Percentiles rank a stretch among this genome's conserved stretches.
phyloP scores from a whole-genome alignment of 2,113 vertebrate genomes.

The Australoheros scitulus region DNA sequence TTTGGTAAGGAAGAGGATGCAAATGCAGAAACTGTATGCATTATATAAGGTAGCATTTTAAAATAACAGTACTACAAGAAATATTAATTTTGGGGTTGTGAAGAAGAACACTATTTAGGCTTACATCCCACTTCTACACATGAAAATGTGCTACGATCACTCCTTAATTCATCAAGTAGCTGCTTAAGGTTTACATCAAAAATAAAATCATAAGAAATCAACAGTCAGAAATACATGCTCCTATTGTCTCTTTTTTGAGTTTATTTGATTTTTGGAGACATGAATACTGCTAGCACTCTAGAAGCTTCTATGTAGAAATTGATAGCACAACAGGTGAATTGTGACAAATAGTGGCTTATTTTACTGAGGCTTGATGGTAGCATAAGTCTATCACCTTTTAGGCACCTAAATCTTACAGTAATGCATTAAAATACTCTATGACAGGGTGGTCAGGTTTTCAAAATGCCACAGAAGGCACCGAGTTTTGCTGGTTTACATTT shows the following conservation, averaged over 20 bases:
- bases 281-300: background rate
- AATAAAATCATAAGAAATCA: background rate
- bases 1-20: background rate
- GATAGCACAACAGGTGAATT: too few species aligned
- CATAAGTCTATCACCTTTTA: background rate
- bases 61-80: background rate
- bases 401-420: background rate
- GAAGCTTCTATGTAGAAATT: background rate
- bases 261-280: background rate
- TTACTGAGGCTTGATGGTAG: background rate
- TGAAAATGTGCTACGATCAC: background rate
- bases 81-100: background rate
- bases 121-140: background rate
- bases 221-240: background rate
- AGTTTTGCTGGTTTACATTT: background rate
- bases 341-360: too few species aligned
- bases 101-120: background rate
- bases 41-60: background rate
- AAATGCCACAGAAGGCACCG: background rate
- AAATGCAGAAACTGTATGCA: background rate
- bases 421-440: background rate
- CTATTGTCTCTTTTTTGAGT: background rate
- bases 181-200: background rate
- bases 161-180: background rate
- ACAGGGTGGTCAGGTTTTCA: background rate